phyloP scores from a whole-genome alignment of 2,888 invertebrate species.

The Holacanthella duospinosa region DNA sequence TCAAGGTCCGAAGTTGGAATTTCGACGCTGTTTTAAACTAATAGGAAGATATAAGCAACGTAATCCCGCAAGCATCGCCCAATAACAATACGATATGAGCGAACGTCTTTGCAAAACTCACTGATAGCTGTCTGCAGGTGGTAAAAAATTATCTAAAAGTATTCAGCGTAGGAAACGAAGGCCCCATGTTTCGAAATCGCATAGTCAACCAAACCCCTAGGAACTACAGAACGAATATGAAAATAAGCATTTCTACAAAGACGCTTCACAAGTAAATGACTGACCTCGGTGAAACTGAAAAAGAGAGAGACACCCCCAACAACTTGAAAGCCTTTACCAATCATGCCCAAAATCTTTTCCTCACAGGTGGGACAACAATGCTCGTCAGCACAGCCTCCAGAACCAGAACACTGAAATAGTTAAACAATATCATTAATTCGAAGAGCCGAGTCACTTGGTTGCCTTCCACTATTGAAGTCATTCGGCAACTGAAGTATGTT shows the following conservation, averaged over 20 bases:
- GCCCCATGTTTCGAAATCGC: conserved; percentile 93
- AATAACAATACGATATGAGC: background rate
- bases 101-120: background rate
- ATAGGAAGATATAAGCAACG: background rate
- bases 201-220: conserved; percentile 93
- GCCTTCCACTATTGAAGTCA: background rate
- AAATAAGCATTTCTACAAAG: conserved; percentile 11
- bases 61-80: background rate
- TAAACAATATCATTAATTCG: no score
- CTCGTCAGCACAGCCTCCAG: no score
- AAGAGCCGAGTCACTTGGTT: background rate
- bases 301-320: conserved; percentile 89
- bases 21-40: background rate
- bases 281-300: conserved; percentile 95
- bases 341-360: conserved; percentile 60
- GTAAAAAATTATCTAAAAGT: conserved; percentile 58
- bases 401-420: background rate
- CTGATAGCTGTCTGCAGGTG: background rate
- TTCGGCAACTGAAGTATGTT: no score
- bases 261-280: conserved; percentile 35
- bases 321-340: conserved; percentile 75
- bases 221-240: conserved; percentile 55
- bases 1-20: background rate
- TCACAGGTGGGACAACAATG: conserved; percentile 66
- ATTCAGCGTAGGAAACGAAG: conserved; percentile 79